These are phyloP conservation scores for Calypte anna DNA, from an alignment of 2,113 vertebrate genomes.

Conservation along the genomic window DNA sequence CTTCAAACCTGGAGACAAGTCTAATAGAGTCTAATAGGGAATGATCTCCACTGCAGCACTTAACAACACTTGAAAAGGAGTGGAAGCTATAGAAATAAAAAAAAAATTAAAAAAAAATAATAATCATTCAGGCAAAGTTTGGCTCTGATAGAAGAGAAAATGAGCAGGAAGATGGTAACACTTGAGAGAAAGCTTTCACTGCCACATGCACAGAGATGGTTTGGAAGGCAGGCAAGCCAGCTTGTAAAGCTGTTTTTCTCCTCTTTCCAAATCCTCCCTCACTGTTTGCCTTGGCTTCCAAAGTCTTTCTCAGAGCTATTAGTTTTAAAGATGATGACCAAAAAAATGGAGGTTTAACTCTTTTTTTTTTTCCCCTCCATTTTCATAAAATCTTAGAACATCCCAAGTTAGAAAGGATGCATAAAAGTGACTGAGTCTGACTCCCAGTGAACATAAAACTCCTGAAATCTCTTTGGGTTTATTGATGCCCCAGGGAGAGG, in stretches of 20 bases:
- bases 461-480: not conserved
- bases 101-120: not conserved
- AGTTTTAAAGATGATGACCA: not conserved
- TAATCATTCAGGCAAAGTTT: not conserved
- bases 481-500: not conserved
- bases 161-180: not conserved
- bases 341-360: not conserved
- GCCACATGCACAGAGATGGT: not conserved
- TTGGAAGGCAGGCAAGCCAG: not conserved
- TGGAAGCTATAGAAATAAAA: not conserved
- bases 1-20: not conserved
- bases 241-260: not conserved
- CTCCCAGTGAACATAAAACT: not conserved
- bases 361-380: accelerated
- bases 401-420: not conserved
- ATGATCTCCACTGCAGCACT: not conserved
- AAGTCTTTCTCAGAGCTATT: not conserved
- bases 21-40: not conserved
- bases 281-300: not conserved
- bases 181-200: not conserved
- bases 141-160: not conserved
- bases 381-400: not conserved
- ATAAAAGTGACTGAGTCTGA: not conserved
- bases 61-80: not conserved
- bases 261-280: not conserved